Conservation (phyloP, 1,140 invertebrate species). For the Cyphomyrmex costatus region DNA sequence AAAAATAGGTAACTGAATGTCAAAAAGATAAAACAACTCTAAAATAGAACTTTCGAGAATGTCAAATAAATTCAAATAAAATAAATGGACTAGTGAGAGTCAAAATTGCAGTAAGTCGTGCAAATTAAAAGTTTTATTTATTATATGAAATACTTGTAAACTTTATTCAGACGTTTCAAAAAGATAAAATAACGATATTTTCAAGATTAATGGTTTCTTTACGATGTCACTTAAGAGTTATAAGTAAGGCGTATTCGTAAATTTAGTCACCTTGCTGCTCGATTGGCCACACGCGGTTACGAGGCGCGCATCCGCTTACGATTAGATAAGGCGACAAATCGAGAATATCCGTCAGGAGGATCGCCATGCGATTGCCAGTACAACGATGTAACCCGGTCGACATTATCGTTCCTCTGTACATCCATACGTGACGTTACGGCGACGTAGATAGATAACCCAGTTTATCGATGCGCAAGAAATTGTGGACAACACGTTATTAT, state of each 20-base stretch:
- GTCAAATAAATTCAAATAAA: too few relatives aligned
- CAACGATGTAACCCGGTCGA: conserved; percentile 62
- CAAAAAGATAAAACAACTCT: too few relatives aligned
- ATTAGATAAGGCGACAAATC: conserved; percentile 76
- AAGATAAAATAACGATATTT: too few relatives aligned
- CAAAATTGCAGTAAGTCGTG: too few relatives aligned
- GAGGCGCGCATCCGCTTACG: conserved; percentile 63
- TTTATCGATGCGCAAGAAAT: conserved; percentile 68
- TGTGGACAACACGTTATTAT: background rate
- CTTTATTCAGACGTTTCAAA: too few relatives aligned
- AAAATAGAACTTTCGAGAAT: too few relatives aligned
- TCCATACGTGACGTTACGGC: conserved; percentile 57
- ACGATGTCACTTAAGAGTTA: background rate
- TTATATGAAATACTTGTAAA: too few relatives aligned
- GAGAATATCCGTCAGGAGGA: conserved; percentile 69
- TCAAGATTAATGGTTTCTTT: too few relatives aligned
- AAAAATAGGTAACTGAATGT: too few relatives aligned
- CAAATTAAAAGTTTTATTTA: too few relatives aligned
- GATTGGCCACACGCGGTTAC: conserved; percentile 46
- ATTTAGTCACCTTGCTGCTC: conserved; percentile 62
- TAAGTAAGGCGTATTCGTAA: conserved; percentile 23
- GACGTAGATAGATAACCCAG: conserved; percentile 54
- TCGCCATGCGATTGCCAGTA: conserved; percentile 31
- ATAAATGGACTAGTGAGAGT: too few relatives aligned
- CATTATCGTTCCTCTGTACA: conserved; percentile 65